Percentiles rank a stretch among this genome's conserved stretches.
These are phyloP conservation scores for Mesoligia furuncula DNA, from an alignment of 2,888 invertebrate genomes.

Conservation along the genomic window DNA sequence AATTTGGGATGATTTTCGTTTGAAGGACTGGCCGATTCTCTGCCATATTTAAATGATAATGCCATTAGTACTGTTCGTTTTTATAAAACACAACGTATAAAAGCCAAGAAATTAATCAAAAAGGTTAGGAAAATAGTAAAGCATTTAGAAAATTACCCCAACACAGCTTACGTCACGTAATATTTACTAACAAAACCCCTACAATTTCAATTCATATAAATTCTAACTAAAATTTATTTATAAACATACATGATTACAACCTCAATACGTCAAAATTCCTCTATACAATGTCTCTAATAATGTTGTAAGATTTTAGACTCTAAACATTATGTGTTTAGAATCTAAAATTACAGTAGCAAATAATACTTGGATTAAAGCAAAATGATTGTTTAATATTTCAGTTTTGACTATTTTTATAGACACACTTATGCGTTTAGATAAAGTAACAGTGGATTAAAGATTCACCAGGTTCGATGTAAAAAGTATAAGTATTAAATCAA, in stretches of 20 bases:
- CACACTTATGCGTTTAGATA: slow-evolving; percentile 8
- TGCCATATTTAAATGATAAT: not conserved
- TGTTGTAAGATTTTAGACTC: slow-evolving; percentile 43
- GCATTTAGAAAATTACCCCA: slow-evolving; percentile 12
- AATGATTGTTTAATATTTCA: slow-evolving; percentile 13
- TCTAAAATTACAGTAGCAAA: slow-evolving; percentile 49
- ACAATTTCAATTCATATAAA: slow-evolving; percentile 53
- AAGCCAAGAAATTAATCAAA: slow-evolving; percentile 30
- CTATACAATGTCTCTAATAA: slow-evolving; percentile 46
- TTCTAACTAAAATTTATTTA: slow-evolving; percentile 62
- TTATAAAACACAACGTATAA: slow-evolving; percentile 13
- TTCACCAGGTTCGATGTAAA: not conserved
- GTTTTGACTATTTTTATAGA: slow-evolving; percentile 8
- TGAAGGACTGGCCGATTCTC: not conserved
- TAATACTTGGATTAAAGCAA: slow-evolving; percentile 55
- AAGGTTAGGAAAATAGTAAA: slow-evolving; percentile 20
- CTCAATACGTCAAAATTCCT: slow-evolving; percentile 37
- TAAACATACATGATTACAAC: slow-evolving; percentile 55
- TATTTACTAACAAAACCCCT: slow-evolving; percentile 50
- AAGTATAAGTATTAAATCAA: not conserved
- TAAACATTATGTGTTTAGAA: slow-evolving; percentile 5
- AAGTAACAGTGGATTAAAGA: slow-evolving; percentile 34
- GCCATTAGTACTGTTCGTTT: not conserved
- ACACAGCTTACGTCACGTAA: slow-evolving; percentile 4
- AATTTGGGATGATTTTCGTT: not conserved